Evolutionary conservation across 2,797 vertebrate genomes (phyloP), one percentile per base, ranked within the genome.

Genomic region (Lacerta agilis): DNA sequence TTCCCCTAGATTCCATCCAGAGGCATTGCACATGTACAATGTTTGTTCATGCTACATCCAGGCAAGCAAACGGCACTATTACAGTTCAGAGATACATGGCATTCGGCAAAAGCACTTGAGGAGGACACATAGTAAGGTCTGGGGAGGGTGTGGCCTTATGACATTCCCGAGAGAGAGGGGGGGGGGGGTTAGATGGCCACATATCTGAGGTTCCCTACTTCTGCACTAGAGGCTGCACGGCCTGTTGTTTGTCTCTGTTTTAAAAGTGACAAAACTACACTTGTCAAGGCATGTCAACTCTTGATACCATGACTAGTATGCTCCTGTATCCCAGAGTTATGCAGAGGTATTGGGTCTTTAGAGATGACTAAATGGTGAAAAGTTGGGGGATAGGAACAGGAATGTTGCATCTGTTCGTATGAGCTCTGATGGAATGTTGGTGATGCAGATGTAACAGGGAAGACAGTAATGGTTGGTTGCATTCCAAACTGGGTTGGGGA

Each of bases 351-450:
- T 45, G 41, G 20, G 18, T 81, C 67, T 75, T 7, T 33, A 49
- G 5, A 13, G 15, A 67, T 75, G 43, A 81, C 33, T 55, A 75
- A 83, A 58, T 18, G 8, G 7, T 27, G 23, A 11, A 67, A 75
- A 33, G 15, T 27, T n/a, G 41, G 9, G 49, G 8, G 18, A 1
- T 29, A 86, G 27, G 86, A 55, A 85, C n/a, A 73, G 81, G 45
- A 72, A 58, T 36, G 80, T 76, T 79, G 86, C 84, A 66, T 36
- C 92, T 82, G 61, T 82, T 61, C 71, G 83, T 82, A 83, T 23
- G 86, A 85, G 55, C 86, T 75, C 75, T 91, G 87, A 83, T 82
- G 82, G 45, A 79, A 58, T 43, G 69, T 2, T 4, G n/a, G 83
- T 27, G 64, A 25, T 80, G 81, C 41, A 55, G 25, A 55, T 85